Base-by-base conservation (phyloP, 1,140 invertebrate species). In the Drosophila suzukii region DNA sequence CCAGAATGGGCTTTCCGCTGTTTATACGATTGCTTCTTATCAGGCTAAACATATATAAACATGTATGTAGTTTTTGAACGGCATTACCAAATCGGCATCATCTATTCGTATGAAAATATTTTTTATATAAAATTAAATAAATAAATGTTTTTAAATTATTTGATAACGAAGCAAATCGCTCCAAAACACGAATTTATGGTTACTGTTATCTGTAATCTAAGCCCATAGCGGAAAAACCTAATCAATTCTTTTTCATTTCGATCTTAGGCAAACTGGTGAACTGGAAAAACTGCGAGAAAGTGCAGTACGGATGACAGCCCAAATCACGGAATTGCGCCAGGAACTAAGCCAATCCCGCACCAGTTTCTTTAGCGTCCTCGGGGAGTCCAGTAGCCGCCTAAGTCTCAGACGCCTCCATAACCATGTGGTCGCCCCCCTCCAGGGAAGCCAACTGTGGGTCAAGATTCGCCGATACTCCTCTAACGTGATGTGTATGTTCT, bases 321-420 rank as follows among this genome's bases (percentile, higher is more conserved):
- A 66, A 39, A 58, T 58, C 13, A n/a, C 15, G 2, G 53, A 58
- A 17, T 36, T 66, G 6, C 55, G 34, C 6, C 56, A 53, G n/a
- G 36, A 60, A 13, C 13, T 68, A 38, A n/a, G n/a, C n/a, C 15
- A 1, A 8, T 41, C 34, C 11, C 55, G 49, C 44, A 15, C 43
- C 4, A 36, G 53, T 36, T 36, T 47, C 32, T 47, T 11, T 10
- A 10, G 20, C 17, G 6, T 36, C 15, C 15, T 50, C 1, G 30
- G 30, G 4, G 15, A 15, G 1, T 6, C 49, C 10, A 34, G 24
- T 6, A 27, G 50, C 50, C 39, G 15, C 17, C n/a, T 8, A 3
- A 12, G 8, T 2, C 12, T 44, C 15, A 17, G 32, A 11, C 39
- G 30, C 4, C 17, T 39, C 6, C 34, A 50, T 20, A 38, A 10